phyloP scores from a whole-genome alignment of 2,888 invertebrate genomes.

The Platycheirus rosarum region DNA sequence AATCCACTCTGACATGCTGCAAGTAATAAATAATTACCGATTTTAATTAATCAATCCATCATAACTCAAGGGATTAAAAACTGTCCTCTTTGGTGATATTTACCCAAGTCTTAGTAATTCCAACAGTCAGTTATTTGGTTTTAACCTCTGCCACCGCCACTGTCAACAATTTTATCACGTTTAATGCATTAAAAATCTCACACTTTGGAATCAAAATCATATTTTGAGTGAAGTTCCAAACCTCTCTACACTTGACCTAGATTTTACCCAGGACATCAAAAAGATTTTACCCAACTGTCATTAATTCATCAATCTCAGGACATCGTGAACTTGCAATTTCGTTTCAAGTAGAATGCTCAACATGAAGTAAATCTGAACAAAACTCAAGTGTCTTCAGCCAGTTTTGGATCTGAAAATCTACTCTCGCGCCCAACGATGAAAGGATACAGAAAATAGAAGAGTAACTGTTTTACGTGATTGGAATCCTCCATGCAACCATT shows the following conservation, averaged over 20 bases:
- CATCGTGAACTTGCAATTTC: constrained; percentile 26
- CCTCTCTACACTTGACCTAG: background rate
- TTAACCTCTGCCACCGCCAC: too few relatives aligned
- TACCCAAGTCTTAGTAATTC: too few relatives aligned
- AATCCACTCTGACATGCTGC: too few relatives aligned
- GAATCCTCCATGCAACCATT: constrained; percentile 47
- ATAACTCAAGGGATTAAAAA: too few relatives aligned
- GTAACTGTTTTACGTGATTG: constrained; percentile 63
- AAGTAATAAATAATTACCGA: too few relatives aligned
- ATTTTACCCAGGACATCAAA: background rate
- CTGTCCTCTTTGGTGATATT: too few relatives aligned
- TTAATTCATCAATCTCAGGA: constrained; percentile 23
- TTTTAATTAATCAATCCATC: too few relatives aligned
- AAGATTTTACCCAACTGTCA: constrained; percentile 14
- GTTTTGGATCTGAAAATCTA: constrained; percentile 3
- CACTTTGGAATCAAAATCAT: too few relatives aligned
- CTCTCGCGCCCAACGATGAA: background rate
- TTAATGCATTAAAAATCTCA: too few relatives aligned
- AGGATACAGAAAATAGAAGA: constrained; percentile 30
- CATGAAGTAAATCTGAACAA: constrained; percentile 12
- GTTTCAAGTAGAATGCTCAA: constrained; percentile 8
- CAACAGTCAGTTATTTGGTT: too few relatives aligned
- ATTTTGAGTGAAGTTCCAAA: too few relatives aligned
- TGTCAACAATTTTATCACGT: too few relatives aligned
- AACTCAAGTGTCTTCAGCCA: background rate